Percentiles rank a stretch among this genome's conserved stretches.
These are phyloP conservation scores for Phenganax stokvisi DNA, from an alignment of 92 coral and sea anemone genomes.

Conservation along the genomic window DNA sequence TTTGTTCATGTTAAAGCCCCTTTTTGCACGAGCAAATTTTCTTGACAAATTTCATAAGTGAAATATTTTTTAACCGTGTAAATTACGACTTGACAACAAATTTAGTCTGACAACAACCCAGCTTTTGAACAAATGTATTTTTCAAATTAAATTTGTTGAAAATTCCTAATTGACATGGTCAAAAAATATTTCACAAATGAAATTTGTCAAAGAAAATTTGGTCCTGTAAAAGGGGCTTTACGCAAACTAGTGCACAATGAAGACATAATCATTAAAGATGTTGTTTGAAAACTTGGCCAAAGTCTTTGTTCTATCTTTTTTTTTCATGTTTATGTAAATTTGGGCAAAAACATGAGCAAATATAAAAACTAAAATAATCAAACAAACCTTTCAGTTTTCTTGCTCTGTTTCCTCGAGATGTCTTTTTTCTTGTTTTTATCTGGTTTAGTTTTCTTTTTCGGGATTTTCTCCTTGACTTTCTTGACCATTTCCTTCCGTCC, in stretches of 20 bases:
- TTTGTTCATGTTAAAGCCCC: too few relatives aligned
- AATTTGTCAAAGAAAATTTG: too few relatives aligned
- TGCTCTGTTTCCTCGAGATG: constrained; percentile 3
- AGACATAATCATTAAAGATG: neutral
- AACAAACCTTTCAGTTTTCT: neutral
- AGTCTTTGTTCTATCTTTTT: neutral
- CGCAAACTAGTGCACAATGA: neutral
- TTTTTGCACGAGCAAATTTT: too few relatives aligned
- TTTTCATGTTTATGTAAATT: neutral
- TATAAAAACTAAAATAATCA: neutral
- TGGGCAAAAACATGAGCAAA: neutral
- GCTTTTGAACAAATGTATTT: too few relatives aligned
- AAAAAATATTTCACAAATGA: too few relatives aligned
- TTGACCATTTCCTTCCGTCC: neutral
- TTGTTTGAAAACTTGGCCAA: neutral
- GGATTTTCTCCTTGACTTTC: neutral
- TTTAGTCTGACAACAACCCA: too few relatives aligned
- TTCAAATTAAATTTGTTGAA: too few relatives aligned
- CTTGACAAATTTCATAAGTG: too few relatives aligned
- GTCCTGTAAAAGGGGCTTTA: too few relatives aligned
- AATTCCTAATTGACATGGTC: too few relatives aligned
- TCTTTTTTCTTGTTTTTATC: neutral
- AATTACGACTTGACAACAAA: too few relatives aligned
- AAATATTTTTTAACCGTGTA: too few relatives aligned
- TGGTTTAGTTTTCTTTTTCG: neutral